Base-by-base conservation (phyloP, 1,140 invertebrate genomes). In the Brachionus sp. region DNA sequence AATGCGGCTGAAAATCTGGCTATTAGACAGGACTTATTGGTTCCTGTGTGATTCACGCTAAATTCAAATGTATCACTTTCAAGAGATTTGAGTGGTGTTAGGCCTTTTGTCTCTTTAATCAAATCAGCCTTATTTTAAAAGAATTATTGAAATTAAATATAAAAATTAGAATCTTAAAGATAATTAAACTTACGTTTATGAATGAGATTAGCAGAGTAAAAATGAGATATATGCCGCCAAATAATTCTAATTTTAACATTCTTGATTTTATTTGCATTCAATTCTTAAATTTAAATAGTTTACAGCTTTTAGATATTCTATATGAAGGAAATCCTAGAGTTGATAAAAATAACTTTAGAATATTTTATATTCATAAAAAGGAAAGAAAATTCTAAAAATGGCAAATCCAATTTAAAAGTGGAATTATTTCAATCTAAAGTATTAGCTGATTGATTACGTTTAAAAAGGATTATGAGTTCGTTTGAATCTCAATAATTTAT, bases 351-450 rank as follows among this genome's bases (percentile, higher is more conserved):
- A 57, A 57, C 50, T 25, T 57, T 23, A 7, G 50, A 57, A 57
- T 57, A 57, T 57, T 19, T 57, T 57, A 50, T 57, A 23, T 57
- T 57, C 50, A 57, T 57, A 57, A 23, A 57, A 57, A 57, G 50
- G 50, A 57, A 57, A 57, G 50, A 57, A 57, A 19, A 57, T 57
- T 57, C 50, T 57, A 57, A 57, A 57, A 57, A 57, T 57, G 50
- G 50, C 5, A 57, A 16, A 57, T 19, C 7, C 19, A 19, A 9
- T 23, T 57, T 19, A 6, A 9, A 5, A 57, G 50, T 12, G 12
- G 44, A 50, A n/a, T 50, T 50, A 6, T 50, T 57, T 57, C 19
- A 57, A 57, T 19, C 9, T 57, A 57, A 57, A 57, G 19, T 57
- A 19, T 19, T 23, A 23, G 50, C 16, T 23, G 50, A 57, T 23